phyloP scores from a whole-genome alignment of 2,888 invertebrate species.

The Opisthograptis luteolata region DNA sequence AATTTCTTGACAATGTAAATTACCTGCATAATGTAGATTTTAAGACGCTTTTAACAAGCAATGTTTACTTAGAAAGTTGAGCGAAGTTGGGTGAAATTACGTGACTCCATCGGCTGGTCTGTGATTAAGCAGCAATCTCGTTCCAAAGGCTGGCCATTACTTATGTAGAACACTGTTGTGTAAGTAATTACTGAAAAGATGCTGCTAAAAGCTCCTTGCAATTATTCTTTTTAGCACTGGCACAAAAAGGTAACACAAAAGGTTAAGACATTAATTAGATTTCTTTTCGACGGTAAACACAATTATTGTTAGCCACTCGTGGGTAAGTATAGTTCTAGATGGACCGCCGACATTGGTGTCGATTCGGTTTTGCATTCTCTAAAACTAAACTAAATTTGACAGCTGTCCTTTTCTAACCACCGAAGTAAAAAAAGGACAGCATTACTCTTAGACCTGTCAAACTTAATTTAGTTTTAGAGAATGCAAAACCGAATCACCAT shows the following conservation, averaged over 20 bases:
- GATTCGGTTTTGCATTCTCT: too few species aligned
- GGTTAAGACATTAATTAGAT: not conserved
- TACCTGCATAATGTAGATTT: constrained; percentile 22
- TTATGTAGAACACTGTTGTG: constrained; percentile 19
- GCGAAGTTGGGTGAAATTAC: constrained; percentile 38
- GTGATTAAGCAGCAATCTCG: constrained; percentile 36
- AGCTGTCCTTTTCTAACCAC: too few species aligned
- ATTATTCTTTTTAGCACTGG: not conserved
- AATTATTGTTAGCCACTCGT: too few species aligned
- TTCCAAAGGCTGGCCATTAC: constrained; percentile 21
- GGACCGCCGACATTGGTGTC: too few species aligned
- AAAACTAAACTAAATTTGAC: too few species aligned
- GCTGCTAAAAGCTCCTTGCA: not conserved
- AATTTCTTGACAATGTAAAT: not conserved
- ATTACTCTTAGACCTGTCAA: too few species aligned
- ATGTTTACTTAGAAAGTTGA: constrained; percentile 36
- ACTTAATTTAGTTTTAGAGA: too few species aligned
- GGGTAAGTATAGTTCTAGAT: too few species aligned
- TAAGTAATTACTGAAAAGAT: constrained; percentile 19
- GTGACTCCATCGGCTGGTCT: constrained; percentile 35
- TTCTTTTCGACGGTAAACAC: too few species aligned
- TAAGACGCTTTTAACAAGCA: constrained; percentile 38
- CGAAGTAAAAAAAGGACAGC: too few species aligned
- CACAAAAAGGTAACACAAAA: not conserved
- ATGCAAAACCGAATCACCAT: too few species aligned